Conservation (phyloP, 1,140 invertebrate genomes). For the Trissolcus basalis region DNA sequence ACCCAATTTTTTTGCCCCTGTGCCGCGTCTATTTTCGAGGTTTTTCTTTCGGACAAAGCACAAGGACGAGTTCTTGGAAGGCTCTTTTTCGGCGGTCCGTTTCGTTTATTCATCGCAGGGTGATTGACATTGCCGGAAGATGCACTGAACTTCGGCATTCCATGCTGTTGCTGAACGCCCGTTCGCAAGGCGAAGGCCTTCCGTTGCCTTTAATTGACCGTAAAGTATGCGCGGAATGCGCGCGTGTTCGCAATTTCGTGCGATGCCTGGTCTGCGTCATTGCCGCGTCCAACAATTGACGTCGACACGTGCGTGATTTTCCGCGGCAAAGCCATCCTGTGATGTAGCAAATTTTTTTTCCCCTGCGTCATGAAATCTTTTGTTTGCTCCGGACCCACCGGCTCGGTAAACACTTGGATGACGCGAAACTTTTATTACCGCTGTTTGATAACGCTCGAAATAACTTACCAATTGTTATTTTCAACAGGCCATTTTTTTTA, state of each 20-base stretch:
- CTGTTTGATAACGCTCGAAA: no score
- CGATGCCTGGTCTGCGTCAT: slow-evolving; percentile 2
- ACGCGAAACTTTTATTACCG: no score
- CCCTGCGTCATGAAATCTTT: no score
- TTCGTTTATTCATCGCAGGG: slow-evolving; percentile 8
- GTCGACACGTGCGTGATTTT: slow-evolving; percentile 10
- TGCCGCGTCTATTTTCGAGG: not conserved
- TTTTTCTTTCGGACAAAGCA: slow-evolving; percentile 2
- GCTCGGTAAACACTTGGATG: no score
- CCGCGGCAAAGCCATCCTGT: not conserved
- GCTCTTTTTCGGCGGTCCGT: no score
- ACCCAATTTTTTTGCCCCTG: not conserved
- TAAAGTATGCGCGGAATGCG: slow-evolving; percentile 22
- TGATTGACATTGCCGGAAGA: slow-evolving; percentile 16
- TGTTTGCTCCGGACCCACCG: no score
- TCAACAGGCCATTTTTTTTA: no score
- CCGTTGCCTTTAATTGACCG: slow-evolving; percentile 22
- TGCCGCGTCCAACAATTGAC: not conserved
- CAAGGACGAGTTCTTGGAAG: no score
- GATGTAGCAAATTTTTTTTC: no score
- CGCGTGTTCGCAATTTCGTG: slow-evolving; percentile 8
- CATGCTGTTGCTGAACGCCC: slow-evolving; percentile 3
- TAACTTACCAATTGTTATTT: no score
- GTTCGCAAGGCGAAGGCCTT: not conserved
- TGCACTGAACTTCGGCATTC: slow-evolving; percentile 19